Base-by-base conservation (phyloP, 2,888 invertebrate species). In the Phyto melanocephala region DNA sequence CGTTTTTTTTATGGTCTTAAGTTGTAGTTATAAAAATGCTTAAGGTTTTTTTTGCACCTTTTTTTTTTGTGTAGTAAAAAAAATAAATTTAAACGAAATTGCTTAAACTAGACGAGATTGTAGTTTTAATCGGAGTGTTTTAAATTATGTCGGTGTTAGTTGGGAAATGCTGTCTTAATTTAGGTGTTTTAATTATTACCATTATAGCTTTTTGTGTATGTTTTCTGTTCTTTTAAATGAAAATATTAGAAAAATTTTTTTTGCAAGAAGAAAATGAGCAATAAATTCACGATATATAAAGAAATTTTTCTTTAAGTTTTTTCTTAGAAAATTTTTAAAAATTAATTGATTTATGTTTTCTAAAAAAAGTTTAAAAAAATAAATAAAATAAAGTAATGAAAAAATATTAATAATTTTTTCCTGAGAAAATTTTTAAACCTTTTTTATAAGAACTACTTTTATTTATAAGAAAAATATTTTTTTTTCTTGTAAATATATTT, bases 91-190 rank as follows among this genome's bases (percentile, higher is more conserved):
- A 40, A 28, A 28, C 2, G 4, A 28, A 35, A 10, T 28, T 47
- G 17, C 20, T 42, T 11, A 54, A 63, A 52, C 15, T 15, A 24
- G 8, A 47, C 8, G 2, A 65, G 17, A 60, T 28, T 74, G 45
- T 24, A 8, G 50, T 70, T 70, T 70, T 77, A 63, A 45, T 58
- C 37, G 42, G 13, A 50, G 17, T 22, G 47, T 60, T 68, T 68
- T 50, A 68, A 76, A 76, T 76, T 68, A 76, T 68, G 40, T 68
- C 60, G 42, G 40, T 40, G 10, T 47, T 37, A 62, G 28, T 35
- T 54, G n/a, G 47, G 15, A 37, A 56, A 42, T 56, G 3, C 24
- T 78, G 58, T 58, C 22, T 58, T 58, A 72, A 78, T 71, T 78
- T 22, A 37, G 13, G 2, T 40, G 20, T 42, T 52, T 52, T 5